Conservation (phyloP, 2,113 vertebrate species). For the Mungos mungo region DNA sequence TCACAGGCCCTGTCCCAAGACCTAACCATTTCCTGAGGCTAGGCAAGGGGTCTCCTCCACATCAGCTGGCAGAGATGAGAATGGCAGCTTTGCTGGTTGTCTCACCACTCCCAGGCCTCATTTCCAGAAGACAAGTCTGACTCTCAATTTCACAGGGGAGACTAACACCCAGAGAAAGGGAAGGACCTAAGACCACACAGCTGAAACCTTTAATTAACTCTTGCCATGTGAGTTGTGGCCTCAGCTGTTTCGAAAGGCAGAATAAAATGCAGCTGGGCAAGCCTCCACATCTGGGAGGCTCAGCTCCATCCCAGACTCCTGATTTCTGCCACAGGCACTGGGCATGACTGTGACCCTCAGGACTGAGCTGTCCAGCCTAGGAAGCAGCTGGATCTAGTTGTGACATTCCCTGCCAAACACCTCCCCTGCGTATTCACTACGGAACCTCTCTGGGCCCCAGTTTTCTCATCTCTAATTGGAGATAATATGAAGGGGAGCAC, state of each 20-base stretch:
- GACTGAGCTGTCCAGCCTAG: neutral
- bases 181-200: neutral
- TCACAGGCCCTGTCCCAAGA: neutral
- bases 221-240: neutral
- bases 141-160: neutral
- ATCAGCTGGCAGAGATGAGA: neutral
- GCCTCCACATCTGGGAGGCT: neutral
- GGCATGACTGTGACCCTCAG: slow-evolving; percentile 23
- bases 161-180: neutral
- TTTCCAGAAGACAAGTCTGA: slow-evolving; percentile 6
- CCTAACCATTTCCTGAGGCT: neutral
- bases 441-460: neutral
- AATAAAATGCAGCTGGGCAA: neutral
- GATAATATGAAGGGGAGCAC: neutral
- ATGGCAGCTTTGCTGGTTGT: neutral
- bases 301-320: neutral
- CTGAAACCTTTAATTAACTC: slow-evolving; percentile 32
- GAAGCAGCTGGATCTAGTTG: slow-evolving; percentile 7
- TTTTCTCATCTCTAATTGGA: slow-evolving; percentile 15
- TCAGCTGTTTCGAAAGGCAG: neutral
- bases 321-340: neutral
- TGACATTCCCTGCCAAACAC: neutral
- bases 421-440: neutral
- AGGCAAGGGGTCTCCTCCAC: neutral
- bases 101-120: neutral